These are phyloP conservation scores for Rhynchomys soricoides DNA, from an alignment of 2,113 vertebrate species.

Conservation along the genomic window DNA sequence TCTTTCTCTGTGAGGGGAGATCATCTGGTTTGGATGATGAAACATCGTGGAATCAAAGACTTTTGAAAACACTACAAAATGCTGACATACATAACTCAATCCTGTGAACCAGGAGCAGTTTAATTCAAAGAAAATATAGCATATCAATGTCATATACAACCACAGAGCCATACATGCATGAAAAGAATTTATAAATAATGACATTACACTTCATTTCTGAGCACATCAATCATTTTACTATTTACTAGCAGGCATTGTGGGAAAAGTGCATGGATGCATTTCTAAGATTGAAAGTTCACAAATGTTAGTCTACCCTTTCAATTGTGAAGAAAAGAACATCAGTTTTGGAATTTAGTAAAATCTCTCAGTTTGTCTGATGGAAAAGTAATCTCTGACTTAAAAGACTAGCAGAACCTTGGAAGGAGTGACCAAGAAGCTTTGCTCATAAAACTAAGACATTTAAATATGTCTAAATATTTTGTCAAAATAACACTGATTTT, in stretches of 20 bases:
- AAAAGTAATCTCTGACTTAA: not conserved
- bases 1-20: constrained; percentile 22
- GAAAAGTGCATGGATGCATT: constrained; percentile 44
- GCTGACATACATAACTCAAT: constrained; percentile 50
- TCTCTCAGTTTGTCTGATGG: not conserved
- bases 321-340: not conserved
- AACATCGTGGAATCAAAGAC: constrained; percentile 29
- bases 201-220: constrained; percentile 39
- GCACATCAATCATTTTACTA: constrained; percentile 49
- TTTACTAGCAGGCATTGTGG: constrained; percentile 1
- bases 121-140: constrained; percentile 44
- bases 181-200: constrained; percentile 52
- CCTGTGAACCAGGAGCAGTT: constrained; percentile 42
- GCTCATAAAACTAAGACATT: not conserved
- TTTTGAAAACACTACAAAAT: constrained; percentile 59
- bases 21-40: constrained; percentile 28
- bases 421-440: not conserved
- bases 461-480: not conserved
- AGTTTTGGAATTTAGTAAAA: constrained; percentile 32
- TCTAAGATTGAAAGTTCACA: constrained; percentile 41
- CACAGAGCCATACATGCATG: not conserved
- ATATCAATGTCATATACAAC: constrained; percentile 35
- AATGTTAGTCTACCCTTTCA: constrained; percentile 13
- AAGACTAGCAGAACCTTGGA: constrained; percentile 31
- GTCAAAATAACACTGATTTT: constrained; percentile 12